These are phyloP conservation scores for Notospermus geniculatus DNA, from an alignment of 1,140 invertebrate genomes.

Conservation along the genomic window DNA sequence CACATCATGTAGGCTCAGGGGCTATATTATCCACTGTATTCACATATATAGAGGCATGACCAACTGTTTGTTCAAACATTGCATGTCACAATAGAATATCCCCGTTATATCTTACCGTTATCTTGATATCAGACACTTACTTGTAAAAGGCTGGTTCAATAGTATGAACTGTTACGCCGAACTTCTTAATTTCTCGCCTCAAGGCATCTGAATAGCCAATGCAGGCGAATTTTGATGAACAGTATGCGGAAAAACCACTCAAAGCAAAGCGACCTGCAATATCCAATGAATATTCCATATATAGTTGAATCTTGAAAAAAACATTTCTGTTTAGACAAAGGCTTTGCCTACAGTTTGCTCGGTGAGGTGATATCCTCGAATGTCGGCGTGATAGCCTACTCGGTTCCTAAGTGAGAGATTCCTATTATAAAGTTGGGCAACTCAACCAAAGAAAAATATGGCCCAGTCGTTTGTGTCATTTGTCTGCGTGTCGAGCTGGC, in stretches of 20 bases:
- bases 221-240: conserved; percentile 80
- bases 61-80: no score
- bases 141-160: conserved; percentile 56
- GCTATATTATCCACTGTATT: no score
- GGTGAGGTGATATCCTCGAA: no score
- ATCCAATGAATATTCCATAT: neutral
- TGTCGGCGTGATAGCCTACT: no score
- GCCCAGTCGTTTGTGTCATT: neutral
- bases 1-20: no score
- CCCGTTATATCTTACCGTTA: no score
- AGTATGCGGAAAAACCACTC: conserved; percentile 74
- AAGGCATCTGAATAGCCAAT: conserved; percentile 57
- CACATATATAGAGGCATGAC: no score
- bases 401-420: no score
- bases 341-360: no score
- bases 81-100: no score
- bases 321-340: no score
- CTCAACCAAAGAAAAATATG: neutral
- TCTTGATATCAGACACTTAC: conserved; percentile 29
- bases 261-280: conserved; percentile 67
- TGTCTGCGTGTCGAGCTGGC: neutral
- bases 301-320: no score
- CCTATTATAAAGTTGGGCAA: neutral
- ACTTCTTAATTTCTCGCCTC: conserved; percentile 53
- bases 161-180: conserved; percentile 52